Evolutionary conservation across 30 jellyfish, hydroid and myxozoan species (phyloP), one percentile per base, ranked within the genome.

Genomic region (Pelagia noctiluca): DNA sequence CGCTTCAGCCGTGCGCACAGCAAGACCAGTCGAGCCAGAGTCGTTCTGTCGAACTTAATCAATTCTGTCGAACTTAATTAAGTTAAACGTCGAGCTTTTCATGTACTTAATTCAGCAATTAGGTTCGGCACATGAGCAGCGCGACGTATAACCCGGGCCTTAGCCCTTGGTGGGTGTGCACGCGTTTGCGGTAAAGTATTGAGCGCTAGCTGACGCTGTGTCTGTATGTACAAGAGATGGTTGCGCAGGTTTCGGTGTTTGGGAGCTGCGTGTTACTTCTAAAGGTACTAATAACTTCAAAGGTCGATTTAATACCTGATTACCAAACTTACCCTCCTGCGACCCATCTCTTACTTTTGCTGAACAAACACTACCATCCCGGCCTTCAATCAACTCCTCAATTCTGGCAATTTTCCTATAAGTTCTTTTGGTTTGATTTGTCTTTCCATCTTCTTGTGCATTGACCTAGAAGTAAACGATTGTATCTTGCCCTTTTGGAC

Each of bases 391-490:
- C 19, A 48, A 7, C 30, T 28, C 37, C 30, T 12, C 18, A 8
- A 22, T 29, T 29, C 23, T n/a, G 5, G 24, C 11, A 46, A 37
- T 22, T 73, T 73, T 37, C 85, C 52, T 22, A 73, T 37, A 73
- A 3, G 7, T 48, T 79, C 57, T 23, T 31, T 63, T 19, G 19
- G 25, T 4, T 5, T 3, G 28, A 57, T 25, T 57, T 82, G 8
- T 53, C 54, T 65, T 33, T 73, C 85, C 85, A 73, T 37, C 85
- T 26, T 64, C 32, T 79, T 3, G 91, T 63, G 33, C 64, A 80
- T 18, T 80, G 85, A 32, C 63, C 62, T 64, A 80, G 28, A 37
- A 63, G 71, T 0, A 30, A 8, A 11, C 81, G 68, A 2, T 52
- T 8, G 21, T 67, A 69, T 50, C 35, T 49, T 12, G 85, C 92